Conservation (phyloP, 2,113 vertebrate genomes). For the Ameiurus melas region DNA sequence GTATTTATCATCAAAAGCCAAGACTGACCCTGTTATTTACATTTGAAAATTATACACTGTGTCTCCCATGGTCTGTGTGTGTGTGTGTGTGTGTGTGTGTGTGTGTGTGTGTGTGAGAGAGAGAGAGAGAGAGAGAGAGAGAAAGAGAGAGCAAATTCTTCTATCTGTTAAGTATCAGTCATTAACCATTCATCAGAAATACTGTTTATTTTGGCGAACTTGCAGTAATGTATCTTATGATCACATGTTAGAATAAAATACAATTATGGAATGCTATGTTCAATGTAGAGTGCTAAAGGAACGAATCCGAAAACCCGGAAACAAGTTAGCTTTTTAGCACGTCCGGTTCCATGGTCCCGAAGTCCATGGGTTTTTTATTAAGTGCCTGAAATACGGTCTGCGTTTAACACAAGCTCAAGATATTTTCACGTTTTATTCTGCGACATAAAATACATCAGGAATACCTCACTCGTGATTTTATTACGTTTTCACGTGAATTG, state of each 20-base stretch:
- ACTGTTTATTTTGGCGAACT: background rate
- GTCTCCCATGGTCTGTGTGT: background rate
- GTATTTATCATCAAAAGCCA: constrained; percentile 48
- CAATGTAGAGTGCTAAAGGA: too few species aligned
- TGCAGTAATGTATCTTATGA: background rate
- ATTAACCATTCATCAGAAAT: background rate
- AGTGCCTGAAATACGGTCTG: too few species aligned
- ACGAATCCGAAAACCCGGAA: too few species aligned
- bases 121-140: too few species aligned
- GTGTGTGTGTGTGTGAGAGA: constrained; percentile 18
- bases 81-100: constrained; percentile 26
- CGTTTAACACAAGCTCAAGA: too few species aligned
- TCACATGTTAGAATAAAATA: background rate
- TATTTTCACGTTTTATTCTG: too few species aligned
- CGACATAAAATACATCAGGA: too few species aligned
- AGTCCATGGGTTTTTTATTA: too few species aligned
- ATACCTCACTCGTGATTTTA: too few species aligned
- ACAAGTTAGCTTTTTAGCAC: too few species aligned
- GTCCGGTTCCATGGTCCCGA: too few species aligned
- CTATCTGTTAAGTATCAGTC: background rate
- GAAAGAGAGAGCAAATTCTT: background rate
- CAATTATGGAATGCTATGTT: background rate
- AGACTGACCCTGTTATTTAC: constrained; percentile 43
- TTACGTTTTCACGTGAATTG: too few species aligned
- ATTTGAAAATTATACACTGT: constrained; percentile 41